phyloP scores from a whole-genome alignment of 37 sponge, comb jelly and placozoan species.

The Chondrilla cf. caribensis region DNA sequence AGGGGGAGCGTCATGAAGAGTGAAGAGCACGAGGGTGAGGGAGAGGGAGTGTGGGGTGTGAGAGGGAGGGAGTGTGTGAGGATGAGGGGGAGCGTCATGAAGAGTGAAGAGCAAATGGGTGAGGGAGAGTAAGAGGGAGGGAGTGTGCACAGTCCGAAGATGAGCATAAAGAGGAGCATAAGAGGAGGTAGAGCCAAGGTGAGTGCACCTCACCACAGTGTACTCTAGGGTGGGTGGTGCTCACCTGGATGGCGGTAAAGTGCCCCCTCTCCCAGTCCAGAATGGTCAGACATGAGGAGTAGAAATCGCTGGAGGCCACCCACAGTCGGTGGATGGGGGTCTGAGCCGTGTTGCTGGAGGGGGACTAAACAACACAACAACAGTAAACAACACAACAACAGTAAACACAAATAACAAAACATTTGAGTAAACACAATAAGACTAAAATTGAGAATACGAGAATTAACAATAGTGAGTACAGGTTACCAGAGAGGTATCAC shows the following conservation, averaged over 20 bases:
- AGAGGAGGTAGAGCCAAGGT: no score
- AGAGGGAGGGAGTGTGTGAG: neutral
- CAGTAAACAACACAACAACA: no score
- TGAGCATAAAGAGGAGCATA: neutral
- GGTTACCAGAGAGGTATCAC: no score
- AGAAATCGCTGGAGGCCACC: slow-evolving; percentile 45
- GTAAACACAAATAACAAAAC: no score
- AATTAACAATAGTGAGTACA: no score
- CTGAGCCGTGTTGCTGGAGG: neutral
- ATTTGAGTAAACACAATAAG: no score
- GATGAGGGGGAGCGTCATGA: neutral
- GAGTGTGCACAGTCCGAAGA: no score
- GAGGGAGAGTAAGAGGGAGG: neutral
- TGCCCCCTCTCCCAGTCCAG: slow-evolving; percentile 39
- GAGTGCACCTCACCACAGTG: no score
- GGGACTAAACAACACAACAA: neutral
- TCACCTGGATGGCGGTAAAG: slow-evolving; percentile 54
- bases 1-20: neutral
- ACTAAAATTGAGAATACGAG: no score
- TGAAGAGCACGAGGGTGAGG: neutral
- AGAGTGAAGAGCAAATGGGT: neutral
- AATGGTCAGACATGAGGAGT: slow-evolving; percentile 39
- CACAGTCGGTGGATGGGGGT: slow-evolving; percentile 40
- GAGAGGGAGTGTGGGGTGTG: neutral
- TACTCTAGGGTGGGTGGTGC: no score